Evolutionary conservation across 2,113 vertebrate species (phyloP).

Genomic region (Cercocebus atys): DNA sequence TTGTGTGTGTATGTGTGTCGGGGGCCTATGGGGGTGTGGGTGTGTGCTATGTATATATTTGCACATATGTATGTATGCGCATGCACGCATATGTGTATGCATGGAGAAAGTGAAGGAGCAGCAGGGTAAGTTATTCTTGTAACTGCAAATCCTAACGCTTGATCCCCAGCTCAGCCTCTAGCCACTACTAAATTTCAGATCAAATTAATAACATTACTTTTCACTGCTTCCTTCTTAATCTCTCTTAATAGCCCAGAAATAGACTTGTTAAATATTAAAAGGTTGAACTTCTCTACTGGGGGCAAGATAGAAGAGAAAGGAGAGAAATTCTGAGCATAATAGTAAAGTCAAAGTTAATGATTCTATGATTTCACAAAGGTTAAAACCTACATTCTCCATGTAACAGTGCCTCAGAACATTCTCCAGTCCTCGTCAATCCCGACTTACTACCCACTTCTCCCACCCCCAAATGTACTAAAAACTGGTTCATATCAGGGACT

Average conservation of each 20-base stretch:
- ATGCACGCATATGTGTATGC: neutral
- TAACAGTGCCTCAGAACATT: neutral
- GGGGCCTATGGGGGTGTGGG: neutral
- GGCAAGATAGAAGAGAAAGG: neutral
- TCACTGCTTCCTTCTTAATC: neutral
- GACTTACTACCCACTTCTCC: neutral
- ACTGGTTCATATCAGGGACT: neutral
- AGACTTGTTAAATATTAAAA: conserved; percentile 43
- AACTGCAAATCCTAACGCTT: neutral
- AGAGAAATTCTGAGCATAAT: neutral
- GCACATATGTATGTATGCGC: too few relatives aligned
- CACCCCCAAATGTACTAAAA: neutral
- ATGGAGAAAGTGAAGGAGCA: neutral
- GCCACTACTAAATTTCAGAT: neutral
- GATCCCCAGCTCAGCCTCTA: neutral
- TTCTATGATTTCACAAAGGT: neutral
- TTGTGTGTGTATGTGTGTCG: neutral
- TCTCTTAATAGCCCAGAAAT: neutral
- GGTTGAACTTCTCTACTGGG: neutral
- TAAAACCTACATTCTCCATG: neutral
- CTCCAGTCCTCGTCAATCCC: neutral
- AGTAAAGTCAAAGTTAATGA: neutral
- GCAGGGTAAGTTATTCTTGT: neutral
- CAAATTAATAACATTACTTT: conserved; percentile 13
- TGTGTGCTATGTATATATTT: neutral